Evolutionary conservation across 1,140 invertebrate species (phyloP).

Genomic region (Hylyphantes graminicola): DNA sequence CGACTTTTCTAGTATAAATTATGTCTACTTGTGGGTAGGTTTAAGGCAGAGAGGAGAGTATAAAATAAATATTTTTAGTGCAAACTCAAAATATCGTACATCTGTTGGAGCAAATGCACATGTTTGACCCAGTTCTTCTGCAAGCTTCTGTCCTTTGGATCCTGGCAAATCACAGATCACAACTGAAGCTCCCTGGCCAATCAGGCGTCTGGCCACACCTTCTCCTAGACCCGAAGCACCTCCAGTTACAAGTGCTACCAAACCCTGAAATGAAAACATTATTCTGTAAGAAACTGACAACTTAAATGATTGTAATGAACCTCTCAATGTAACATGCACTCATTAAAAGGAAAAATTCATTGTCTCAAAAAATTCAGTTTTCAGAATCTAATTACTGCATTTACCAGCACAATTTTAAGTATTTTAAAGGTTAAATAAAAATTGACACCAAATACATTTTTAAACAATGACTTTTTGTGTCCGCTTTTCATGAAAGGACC

Average conservation of each 20-base stretch:
- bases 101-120: conserved; percentile 51
- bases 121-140: conserved; percentile 76
- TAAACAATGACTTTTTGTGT: too few relatives aligned
- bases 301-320: too few relatives aligned
- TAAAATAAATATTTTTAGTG: not conserved
- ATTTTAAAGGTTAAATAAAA: too few relatives aligned
- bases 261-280: conserved; percentile 42
- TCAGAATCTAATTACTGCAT: too few relatives aligned
- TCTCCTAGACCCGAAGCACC: conserved; percentile 86
- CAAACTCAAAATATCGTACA: conserved; percentile 23
- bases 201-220: conserved; percentile 85
- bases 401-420: too few relatives aligned
- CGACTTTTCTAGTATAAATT: too few relatives aligned
- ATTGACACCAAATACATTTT: too few relatives aligned
- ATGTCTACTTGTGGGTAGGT: not conserved
- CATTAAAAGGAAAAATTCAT: too few relatives aligned
- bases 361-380: too few relatives aligned
- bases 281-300: not conserved
- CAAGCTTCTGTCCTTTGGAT: conserved; percentile 82
- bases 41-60: not conserved
- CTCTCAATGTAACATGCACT: too few relatives aligned
- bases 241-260: conserved; percentile 86
- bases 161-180: conserved; percentile 83
- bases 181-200: conserved; percentile 83
- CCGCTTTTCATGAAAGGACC: too few relatives aligned